Percentiles rank a stretch among this genome's conserved stretches.
Conservation (phyloP, 2,113 vertebrate species). For the Leucoraja erinaceus region DNA sequence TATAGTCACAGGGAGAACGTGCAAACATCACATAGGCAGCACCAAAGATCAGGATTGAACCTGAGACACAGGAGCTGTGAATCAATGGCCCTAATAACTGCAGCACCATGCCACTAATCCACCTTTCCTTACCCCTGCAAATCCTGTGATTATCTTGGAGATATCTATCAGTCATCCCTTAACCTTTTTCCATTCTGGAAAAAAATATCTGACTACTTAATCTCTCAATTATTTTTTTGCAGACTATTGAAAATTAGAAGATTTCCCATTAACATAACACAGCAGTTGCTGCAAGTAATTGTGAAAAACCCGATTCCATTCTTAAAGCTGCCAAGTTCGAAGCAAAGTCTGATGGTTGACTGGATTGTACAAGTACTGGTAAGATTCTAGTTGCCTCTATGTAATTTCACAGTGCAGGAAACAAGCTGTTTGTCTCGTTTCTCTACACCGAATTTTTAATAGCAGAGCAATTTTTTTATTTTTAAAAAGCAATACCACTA, state of each 20-base stretch:
- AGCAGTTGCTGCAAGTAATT: slow-evolving; percentile 52
- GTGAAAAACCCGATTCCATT: slow-evolving; percentile 51
- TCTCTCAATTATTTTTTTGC: slow-evolving; percentile 4
- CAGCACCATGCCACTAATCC: neutral
- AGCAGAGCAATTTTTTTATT: neutral
- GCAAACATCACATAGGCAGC: too few species aligned
- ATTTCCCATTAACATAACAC: slow-evolving; percentile 53
- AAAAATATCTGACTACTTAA: neutral
- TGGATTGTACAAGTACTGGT: slow-evolving; percentile 61
- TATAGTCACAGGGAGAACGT: too few species aligned
- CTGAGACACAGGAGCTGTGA: too few species aligned
- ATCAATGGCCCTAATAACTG: too few species aligned
- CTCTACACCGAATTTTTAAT: too few species aligned
- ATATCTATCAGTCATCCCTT: neutral
- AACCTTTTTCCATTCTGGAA: neutral
- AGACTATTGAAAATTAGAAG: slow-evolving; percentile 59
- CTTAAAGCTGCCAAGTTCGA: slow-evolving; percentile 50
- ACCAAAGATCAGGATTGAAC: too few species aligned
- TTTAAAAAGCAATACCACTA: neutral
- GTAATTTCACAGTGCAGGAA: too few species aligned
- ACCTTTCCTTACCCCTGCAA: neutral
- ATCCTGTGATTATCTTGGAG: neutral
- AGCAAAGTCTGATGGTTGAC: slow-evolving; percentile 60
- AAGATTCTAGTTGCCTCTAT: slow-evolving; percentile 36
- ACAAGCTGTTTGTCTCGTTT: too few species aligned